Evolutionary conservation across 2,797 vertebrate species (phyloP).

Genomic region (Balearica regulorum): DNA sequence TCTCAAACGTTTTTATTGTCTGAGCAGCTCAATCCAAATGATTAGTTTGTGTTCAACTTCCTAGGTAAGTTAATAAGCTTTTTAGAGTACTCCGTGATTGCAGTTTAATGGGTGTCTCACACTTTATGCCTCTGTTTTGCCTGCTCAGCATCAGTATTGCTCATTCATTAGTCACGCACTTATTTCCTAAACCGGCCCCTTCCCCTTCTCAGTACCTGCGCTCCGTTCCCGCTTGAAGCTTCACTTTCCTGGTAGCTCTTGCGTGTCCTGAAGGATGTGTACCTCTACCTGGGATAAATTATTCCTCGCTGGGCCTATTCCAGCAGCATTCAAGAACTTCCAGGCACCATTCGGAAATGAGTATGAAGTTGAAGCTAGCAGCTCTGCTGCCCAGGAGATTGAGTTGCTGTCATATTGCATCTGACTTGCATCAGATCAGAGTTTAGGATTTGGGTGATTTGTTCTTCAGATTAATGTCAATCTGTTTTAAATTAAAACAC

Average conservation of each 20-base stretch:
- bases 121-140: constrained; percentile 10
- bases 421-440: constrained; percentile 65
- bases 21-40: background rate
- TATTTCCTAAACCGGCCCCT: background rate
- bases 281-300: background rate
- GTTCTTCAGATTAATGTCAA: constrained; percentile 66
- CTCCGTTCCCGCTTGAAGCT: background rate
- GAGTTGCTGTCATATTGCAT: constrained; percentile 61
- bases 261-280: background rate
- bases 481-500: constrained; percentile 68
- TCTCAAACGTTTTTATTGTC: background rate
- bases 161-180: background rate
- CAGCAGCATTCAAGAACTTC: background rate
- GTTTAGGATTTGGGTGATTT: constrained; percentile 60
- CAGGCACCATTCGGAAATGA: background rate
- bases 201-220: background rate
- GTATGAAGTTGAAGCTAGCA: constrained; percentile 31
- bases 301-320: constrained; percentile 9
- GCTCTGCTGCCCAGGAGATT: constrained; percentile 56
- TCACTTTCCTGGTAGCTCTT: background rate
- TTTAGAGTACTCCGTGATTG: background rate
- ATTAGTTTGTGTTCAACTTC: background rate
- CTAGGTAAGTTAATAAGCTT: constrained; percentile 27
- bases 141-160: background rate
- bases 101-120: background rate